Evolutionary conservation across 2,888 invertebrate species (phyloP).

Genomic region (Protodeltote pygarga): DNA sequence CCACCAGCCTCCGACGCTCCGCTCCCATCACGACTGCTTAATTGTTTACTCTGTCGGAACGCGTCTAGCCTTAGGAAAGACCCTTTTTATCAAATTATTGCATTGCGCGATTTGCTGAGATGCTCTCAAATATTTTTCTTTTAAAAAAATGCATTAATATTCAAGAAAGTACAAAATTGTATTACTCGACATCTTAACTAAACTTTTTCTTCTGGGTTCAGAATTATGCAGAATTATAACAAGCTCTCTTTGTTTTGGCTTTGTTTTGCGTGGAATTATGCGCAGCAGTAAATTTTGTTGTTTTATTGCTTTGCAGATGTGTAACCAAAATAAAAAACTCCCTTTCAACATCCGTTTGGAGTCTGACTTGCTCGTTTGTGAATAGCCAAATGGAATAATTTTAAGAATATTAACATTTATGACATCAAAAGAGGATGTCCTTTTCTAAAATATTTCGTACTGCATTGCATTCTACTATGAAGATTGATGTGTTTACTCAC

Average conservation of each 20-base stretch:
- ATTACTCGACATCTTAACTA: constrained; percentile 6
- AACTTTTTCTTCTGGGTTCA: background rate
- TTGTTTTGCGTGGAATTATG: constrained; percentile 5
- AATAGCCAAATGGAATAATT: constrained; percentile 3
- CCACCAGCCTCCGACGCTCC: constrained; percentile 57
- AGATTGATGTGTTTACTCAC: too few species aligned
- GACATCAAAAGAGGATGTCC: too few species aligned
- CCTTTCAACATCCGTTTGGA: background rate
- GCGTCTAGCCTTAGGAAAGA: constrained; percentile 37
- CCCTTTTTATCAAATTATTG: constrained; percentile 39
- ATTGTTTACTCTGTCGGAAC: constrained; percentile 54
- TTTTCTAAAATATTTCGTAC: too few species aligned
- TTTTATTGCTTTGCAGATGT: constrained; percentile 9
- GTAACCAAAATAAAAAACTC: constrained; percentile 4
- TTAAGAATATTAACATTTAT: constrained; percentile 1
- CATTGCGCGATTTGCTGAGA: constrained; percentile 26
- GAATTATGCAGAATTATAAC: constrained; percentile 5
- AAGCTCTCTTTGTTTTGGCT: constrained; percentile 3
- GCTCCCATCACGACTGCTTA: constrained; percentile 65
- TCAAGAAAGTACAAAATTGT: too few species aligned
- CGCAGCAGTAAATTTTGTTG: constrained; percentile 4
- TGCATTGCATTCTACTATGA: too few species aligned
- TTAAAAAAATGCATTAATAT: too few species aligned
- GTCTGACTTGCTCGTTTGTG: background rate
- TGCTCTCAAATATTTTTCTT: constrained; percentile 9